phyloP scores from a whole-genome alignment of 2,888 invertebrate species.

The Barypeithes pellucidus region DNA sequence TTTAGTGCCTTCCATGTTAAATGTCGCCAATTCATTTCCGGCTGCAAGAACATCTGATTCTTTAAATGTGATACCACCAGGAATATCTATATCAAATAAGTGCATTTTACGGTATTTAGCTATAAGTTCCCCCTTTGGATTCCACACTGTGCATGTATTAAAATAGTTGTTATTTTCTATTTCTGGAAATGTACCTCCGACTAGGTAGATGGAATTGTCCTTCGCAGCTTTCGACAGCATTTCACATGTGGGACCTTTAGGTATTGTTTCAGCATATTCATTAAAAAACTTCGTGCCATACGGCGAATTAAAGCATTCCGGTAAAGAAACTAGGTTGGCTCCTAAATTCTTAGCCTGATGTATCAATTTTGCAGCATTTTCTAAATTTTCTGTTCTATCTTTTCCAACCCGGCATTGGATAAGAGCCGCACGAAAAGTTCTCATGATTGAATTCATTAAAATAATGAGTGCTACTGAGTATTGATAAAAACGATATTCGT shows the following conservation, averaged over 20 bases:
- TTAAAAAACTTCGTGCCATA: slow-evolving; percentile 90
- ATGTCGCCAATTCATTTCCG: slow-evolving; percentile 83
- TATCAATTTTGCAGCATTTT: slow-evolving; percentile 81
- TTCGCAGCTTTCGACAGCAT: slow-evolving; percentile 84
- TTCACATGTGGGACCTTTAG: slow-evolving; percentile 82
- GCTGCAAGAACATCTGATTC: slow-evolving; percentile 89
- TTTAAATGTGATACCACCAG: slow-evolving; percentile 92
- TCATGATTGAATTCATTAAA: slow-evolving; percentile 51
- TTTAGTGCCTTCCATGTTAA: slow-evolving; percentile 81
- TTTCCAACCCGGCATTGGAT: slow-evolving; percentile 87
- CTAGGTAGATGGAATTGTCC: slow-evolving; percentile 83
- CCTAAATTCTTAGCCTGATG: slow-evolving; percentile 76
- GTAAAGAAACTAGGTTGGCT: slow-evolving; percentile 79
- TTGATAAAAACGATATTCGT: not conserved
- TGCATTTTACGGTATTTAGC: slow-evolving; percentile 93
- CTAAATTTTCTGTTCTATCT: slow-evolving; percentile 84
- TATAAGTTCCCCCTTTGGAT: slow-evolving; percentile 82
- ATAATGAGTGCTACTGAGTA: slow-evolving; percentile 7
- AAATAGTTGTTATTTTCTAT: slow-evolving; percentile 76
- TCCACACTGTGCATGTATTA: slow-evolving; percentile 93
- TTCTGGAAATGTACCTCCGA: slow-evolving; percentile 95
- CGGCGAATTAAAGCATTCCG: slow-evolving; percentile 96
- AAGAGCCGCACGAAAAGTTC: slow-evolving; percentile 76
- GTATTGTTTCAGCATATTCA: slow-evolving; percentile 85
- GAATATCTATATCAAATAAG: slow-evolving; percentile 96